Conservation (phyloP, 2,888 invertebrate species). For the Cosmorhoe ocellata region DNA sequence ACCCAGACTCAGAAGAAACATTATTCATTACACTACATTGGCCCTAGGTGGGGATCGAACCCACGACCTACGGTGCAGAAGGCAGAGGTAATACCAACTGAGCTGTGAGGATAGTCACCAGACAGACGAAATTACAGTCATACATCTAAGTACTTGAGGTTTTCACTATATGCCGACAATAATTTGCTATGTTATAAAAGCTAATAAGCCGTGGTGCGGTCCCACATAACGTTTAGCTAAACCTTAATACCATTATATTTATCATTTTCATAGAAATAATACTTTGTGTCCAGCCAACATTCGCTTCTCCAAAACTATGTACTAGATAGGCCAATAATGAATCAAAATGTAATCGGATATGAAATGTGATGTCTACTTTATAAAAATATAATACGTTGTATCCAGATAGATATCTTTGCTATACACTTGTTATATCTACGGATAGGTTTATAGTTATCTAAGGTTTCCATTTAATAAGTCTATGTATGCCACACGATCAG, state of each 20-base stretch:
- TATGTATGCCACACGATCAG: neutral
- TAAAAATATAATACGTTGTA: conserved; percentile 16
- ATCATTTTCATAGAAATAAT: neutral
- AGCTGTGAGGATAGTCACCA: no score
- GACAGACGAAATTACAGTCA: no score
- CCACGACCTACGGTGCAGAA: no score
- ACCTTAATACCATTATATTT: no score
- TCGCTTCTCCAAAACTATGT: neutral
- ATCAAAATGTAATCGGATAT: neutral
- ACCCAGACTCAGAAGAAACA: no score
- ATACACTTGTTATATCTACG: neutral
- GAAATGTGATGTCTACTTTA: conserved; percentile 13
- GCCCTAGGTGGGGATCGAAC: no score
- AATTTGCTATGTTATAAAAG: conserved; percentile 34
- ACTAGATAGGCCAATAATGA: conserved; percentile 2
- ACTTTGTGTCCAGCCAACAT: neutral
- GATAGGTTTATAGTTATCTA: neutral
- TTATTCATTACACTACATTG: no score
- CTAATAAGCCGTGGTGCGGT: conserved; percentile 57
- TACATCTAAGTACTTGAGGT: no score
- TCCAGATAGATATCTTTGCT: conserved; percentile 8
- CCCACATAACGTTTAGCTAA: conserved; percentile 45
- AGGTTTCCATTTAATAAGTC: neutral
- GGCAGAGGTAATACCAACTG: no score
- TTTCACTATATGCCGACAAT: no score